Evolutionary conservation across 92 coral and sea anemone species (phyloP), one percentile per base, ranked within the genome.

Genomic region (Micromussa lordhowensis): DNA sequence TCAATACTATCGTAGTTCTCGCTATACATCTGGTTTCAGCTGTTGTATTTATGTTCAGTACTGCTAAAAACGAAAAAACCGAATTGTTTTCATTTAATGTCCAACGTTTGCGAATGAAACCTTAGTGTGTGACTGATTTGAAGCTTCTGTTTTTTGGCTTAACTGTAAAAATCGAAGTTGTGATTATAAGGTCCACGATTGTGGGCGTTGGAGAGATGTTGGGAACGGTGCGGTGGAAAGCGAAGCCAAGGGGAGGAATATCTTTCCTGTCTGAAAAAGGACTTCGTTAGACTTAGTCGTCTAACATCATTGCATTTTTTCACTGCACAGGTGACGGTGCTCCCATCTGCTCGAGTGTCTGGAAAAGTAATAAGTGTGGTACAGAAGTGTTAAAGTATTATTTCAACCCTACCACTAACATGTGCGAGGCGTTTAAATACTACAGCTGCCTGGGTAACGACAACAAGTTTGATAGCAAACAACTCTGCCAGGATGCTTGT

Each of bases 361-460:
- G 98, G 98, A 89, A 90, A 79, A 91, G 93, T 49, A 88, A 83
- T 28, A 94, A 91, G 74, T 95, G 98, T 78, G 77, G 84, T 30
- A 89, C 96, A n/a, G 91, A 92, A 29, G 73, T 87, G 7, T 79
- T 89, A 26, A 92, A 91, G 53, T 95, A 80, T 82, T 90, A 91
- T 66, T 95, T 87, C 70, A 86, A 94, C 87, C 80, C 93, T 40
- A 84, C 85, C 28, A 80, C 96, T 13, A 90, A 89, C 66, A 83
- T 72, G 78, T 95, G 98, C 81, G 89, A 86, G 18, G 87, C 84
- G 80, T 91, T 95, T 38, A 70, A 85, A 63, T 95, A 84, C 77
- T 89, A 92, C 72, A 95, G 98, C 87, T 95, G 98, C 84, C 93
- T 95, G 32, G 98, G 98, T 9, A 95, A 94, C 86, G 88, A 87